Conservation (phyloP, 2,888 invertebrate genomes). For the Tromatobia lineatoria region DNA sequence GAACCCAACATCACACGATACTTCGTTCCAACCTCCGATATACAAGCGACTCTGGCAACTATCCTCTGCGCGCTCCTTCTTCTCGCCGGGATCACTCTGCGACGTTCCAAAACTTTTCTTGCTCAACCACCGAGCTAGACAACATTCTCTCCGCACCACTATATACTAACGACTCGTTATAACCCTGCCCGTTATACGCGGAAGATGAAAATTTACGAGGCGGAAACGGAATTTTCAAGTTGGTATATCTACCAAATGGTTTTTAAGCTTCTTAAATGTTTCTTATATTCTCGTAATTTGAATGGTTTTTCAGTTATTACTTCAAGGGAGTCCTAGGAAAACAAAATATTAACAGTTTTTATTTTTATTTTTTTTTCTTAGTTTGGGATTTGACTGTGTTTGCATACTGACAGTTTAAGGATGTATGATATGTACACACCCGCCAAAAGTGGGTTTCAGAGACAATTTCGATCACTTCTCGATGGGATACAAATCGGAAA, state of each 20-base stretch:
- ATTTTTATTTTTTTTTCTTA: no score
- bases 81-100: constrained; percentile 19
- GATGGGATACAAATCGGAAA: no score
- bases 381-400: neutral
- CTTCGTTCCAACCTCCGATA: neutral
- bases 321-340: neutral
- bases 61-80: neutral
- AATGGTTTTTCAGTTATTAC: neutral
- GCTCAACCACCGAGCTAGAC: neutral
- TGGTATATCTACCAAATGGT: neutral
- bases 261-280: constrained; percentile 17
- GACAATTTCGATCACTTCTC: no score
- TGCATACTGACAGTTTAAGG: neutral
- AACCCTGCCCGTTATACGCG: neutral
- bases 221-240: neutral
- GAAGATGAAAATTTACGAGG: constrained; percentile 20
- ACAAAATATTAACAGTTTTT: neutral
- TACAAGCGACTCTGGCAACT: constrained; percentile 1
- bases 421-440: no score
- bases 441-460: no score
- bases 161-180: constrained; percentile 13
- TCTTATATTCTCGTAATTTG: neutral
- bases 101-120: constrained; percentile 15
- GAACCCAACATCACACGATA: constrained; percentile 34
- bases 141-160: neutral